Base-by-base conservation (phyloP, 1,140 invertebrate species). In the Drosophila lacertosa region DNA sequence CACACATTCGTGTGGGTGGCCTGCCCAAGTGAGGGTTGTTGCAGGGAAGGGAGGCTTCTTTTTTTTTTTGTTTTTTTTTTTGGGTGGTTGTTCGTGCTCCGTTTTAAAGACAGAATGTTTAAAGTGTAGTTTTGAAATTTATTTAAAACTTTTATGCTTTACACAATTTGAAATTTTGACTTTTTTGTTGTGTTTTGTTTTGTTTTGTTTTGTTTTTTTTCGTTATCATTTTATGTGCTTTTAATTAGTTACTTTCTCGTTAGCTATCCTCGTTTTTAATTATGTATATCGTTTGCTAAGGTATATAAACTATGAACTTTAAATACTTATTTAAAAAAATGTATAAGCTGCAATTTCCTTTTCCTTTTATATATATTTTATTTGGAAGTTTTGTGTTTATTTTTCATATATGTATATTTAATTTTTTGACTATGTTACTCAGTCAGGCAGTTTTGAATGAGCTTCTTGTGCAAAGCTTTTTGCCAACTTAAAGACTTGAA, bases 271-370 rank as follows among this genome's bases (percentile, higher is more conserved):
- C 69, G 55, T 66, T 66, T 84, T 84, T 77, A 66, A 66, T 55
- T 45, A 44, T 44, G 15, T 60, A 59, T 51, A 58, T 73, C 44
- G 35, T 66, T 67, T 57, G 72, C 67, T 67, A 77, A 68, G 60
- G 57, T 64, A 62, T 80, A 73, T 68, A 84, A 80, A 86, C 77
- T 78, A 77, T 84, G 70, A 59, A 76, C 59, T 76, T 64, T 72
- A 76, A 71, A 73, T 86, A 76, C 67, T 69, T 75, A 76, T 72
- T 72, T 77, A 55, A 48, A 70, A 71, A 71, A 71, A 40, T 50
- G 59, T 64, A 42, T 50, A 68, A 62, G 60, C 68, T 77, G 64
- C 42, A 37, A 22, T 51, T 63, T 68, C 15, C 1, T 20, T 10
- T 60, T 60, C 1, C 26, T 53, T 47, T 26, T 15, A 45, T 13